These are phyloP conservation scores for Mesorhabditis belari DNA, from an alignment of 2,888 invertebrate species.

Conservation along the genomic window DNA sequence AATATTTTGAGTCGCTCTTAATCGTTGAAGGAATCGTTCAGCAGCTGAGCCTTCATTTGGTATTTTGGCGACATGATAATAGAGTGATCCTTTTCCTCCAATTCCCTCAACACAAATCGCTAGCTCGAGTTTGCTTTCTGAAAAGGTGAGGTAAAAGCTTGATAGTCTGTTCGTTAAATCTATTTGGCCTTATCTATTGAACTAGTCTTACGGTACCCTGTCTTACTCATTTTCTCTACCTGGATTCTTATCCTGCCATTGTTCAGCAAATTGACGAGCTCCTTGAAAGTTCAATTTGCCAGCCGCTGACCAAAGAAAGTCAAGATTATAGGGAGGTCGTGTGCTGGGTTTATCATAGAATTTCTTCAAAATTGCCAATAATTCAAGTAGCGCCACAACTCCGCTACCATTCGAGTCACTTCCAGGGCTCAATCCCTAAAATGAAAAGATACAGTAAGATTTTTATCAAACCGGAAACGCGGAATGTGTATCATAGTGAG, in stretches of 20 bases:
- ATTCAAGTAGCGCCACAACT: slow-evolving; percentile 75
- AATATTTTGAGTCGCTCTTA: slow-evolving; percentile 6
- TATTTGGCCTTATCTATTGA: too few species aligned
- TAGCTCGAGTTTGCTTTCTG: slow-evolving; percentile 37
- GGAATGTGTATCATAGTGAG: slow-evolving; percentile 86
- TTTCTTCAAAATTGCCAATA: slow-evolving; percentile 70
- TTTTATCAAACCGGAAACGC: slow-evolving; percentile 72
- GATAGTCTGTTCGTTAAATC: not conserved
- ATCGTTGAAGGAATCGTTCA: slow-evolving; percentile 52
- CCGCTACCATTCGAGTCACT: slow-evolving; percentile 89
- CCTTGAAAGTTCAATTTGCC: slow-evolving; percentile 91
- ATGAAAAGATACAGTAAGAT: not conserved
- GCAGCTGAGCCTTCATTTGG: slow-evolving; percentile 73
- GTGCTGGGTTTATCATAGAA: slow-evolving; percentile 42
- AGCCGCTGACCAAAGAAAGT: slow-evolving; percentile 82
- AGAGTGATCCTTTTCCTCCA: slow-evolving; percentile 62
- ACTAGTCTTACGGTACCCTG: too few species aligned
- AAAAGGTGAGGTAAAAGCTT: not conserved
- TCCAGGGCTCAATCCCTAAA: slow-evolving; percentile 75
- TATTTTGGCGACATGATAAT: slow-evolving; percentile 91
- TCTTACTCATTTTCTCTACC: not conserved
- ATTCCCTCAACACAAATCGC: slow-evolving; percentile 45
- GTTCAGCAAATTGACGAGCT: slow-evolving; percentile 89
- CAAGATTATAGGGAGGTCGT: slow-evolving; percentile 37
- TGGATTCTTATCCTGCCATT: slow-evolving; percentile 56